Base-by-base conservation (phyloP, 2,888 invertebrate species). In the Phyllotreta striolata region DNA sequence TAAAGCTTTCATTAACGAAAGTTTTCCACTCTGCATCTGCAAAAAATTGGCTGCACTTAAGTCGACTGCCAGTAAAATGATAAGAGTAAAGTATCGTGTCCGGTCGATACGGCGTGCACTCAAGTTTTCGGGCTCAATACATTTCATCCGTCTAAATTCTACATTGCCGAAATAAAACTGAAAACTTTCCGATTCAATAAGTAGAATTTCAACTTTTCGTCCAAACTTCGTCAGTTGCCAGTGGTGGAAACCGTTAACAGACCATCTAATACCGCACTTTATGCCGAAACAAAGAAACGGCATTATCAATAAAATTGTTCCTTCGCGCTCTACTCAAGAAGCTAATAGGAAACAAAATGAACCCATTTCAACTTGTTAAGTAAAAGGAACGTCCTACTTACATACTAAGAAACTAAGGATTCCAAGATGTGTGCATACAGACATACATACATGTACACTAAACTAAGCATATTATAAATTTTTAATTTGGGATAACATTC, bases 261-360 rank as follows among this genome's bases (percentile, higher is more conserved):
- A 49, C 58, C 58, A 58, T 58, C 40, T 58, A 58, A 58, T 58
- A 58, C 58, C 58, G 40, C 49, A 58, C 49, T 58, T 58, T 58
- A 58, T 49, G 51, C 49, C 49, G 58, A 58, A 58, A 58, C 58
- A 58, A 58, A 49, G 58, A 58, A 58, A 58, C 40, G 49, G 49
- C 58, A 58, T 58, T 58, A 49, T 49, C 58, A 58, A 58, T 57
- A 47, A 57, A 47, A 57, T 14, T 37, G 57, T 43, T 58, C 41
- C 40, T 49, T 58, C 41, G 49, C 49, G 35, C 47, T 49, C 49
- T 58, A 57, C 47, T 47, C 34, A 49, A 58, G 9, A 58, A 49
- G 49, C 58, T 51, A 58, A 58, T 58, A 58, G 40, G 40, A 34
- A 47, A 38, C 57, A 47, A 57, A 57, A 57, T 39, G 57, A 47